Evolutionary conservation across 2,797 vertebrate genomes (phyloP), one percentile per base, ranked within the genome.

Genomic region (Danio kyathit): DNA sequence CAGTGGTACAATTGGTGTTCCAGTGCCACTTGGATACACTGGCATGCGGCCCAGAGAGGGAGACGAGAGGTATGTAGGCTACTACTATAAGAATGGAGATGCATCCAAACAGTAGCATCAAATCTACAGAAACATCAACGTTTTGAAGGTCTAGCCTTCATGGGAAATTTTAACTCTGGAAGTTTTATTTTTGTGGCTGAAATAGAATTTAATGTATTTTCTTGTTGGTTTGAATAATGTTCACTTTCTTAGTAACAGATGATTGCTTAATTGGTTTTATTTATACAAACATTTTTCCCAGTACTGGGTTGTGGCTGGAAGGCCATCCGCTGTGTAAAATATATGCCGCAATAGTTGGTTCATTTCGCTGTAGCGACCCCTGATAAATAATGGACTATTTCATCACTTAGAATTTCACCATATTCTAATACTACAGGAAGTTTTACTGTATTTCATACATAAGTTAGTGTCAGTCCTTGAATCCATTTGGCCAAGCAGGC

Each of bases 31-130:
- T 78, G 44, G 74, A 72, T 76, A 76, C 54, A 9, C 60, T 87
- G 82, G 84, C 80, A 75, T 41, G 14, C 48, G 70, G 86, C 86
- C 84, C 80, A 82, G 80, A 85, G 76, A 72, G 64, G 60, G 52
- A 64, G 90, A 86, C 90, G 89, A 91, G 87, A 88, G 86, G 86
- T 80, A 86, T 88, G 73, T 87, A 84, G 86, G 84, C 82, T 88
- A 88, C 89, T 87, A 84, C 13, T 46, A 48, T 51, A 41, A 46
- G 40, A 67, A 69, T 59, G 44, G n/a, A 17, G 61, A 41, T 12
- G 16, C 54, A 83, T 61, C 38, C 66, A 73, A 10, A 51, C 49
- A 74, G 61, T 51, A 72, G 76, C 19, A 54, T 61, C 10, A 78
- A 78, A 69, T 66, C 49, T 65, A 19, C 6, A 7, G 48, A 64